Evolutionary conservation across 2,888 invertebrate genomes (phyloP).

Genomic region (Xestia c-nigrum): DNA sequence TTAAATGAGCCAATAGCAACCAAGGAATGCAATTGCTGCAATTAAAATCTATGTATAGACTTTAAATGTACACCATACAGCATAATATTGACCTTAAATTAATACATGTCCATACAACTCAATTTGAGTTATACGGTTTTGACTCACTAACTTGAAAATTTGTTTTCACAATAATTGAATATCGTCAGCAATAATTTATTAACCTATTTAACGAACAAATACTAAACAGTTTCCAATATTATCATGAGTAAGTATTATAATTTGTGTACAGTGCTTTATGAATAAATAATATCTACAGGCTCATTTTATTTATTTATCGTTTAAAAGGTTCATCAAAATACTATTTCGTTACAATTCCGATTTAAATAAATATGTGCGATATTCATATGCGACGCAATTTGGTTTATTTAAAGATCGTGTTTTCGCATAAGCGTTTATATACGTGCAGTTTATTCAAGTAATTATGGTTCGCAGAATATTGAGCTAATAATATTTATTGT

Average conservation of each 20-base stretch:
- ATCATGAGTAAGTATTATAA: constrained; percentile 36
- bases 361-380: constrained; percentile 32
- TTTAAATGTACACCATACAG: no score
- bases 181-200: constrained; percentile 43
- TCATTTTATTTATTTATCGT: constrained; percentile 28
- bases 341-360: background rate
- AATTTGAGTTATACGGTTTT: constrained; percentile 7
- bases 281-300: constrained; percentile 22
- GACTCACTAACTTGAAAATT: constrained; percentile 18
- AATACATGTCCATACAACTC: background rate
- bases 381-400: constrained; percentile 24
- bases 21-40: no score
- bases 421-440: constrained; percentile 40
- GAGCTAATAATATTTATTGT: background rate
- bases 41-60: background rate
- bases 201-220: constrained; percentile 56
- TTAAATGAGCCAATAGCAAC: background rate
- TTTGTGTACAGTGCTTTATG: constrained; percentile 10
- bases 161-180: constrained; percentile 12
- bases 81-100: background rate
- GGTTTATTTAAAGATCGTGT: constrained; percentile 33
- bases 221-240: constrained; percentile 37
- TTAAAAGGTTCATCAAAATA: constrained; percentile 16
- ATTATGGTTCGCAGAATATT: background rate
- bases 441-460: background rate